Percentiles rank a stretch among this genome's conserved stretches.
phyloP scores from a whole-genome alignment of 64 coral and sea anemone species.

The Acropora tenuis region DNA sequence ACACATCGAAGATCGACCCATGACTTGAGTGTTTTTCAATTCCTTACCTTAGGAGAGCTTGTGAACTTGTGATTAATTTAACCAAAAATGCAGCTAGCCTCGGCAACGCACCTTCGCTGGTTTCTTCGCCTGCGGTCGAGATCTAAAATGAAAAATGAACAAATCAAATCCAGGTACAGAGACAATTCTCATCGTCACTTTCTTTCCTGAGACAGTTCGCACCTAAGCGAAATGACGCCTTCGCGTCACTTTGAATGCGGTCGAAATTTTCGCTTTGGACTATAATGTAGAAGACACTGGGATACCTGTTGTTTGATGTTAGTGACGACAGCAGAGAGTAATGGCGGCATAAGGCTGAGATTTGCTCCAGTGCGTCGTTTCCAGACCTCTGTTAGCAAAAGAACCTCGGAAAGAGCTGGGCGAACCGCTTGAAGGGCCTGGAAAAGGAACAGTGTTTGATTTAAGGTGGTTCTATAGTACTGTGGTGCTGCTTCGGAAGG shows the following conservation, averaged over 20 bases:
- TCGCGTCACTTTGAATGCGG: too few species aligned
- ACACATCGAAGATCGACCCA: too few species aligned
- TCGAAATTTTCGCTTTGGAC: too few species aligned
- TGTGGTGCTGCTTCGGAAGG: too few species aligned
- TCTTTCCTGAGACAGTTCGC: too few species aligned
- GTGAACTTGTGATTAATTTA: slow-evolving; percentile 24
- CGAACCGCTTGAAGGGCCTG: slow-evolving; percentile 28
- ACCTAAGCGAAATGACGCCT: too few species aligned
- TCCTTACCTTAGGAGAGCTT: slow-evolving; percentile 15
- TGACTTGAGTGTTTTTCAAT: background rate
- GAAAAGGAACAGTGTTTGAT: background rate
- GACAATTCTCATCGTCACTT: too few species aligned
- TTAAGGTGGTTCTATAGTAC: too few species aligned
- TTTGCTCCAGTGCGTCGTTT: background rate
- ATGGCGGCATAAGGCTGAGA: background rate
- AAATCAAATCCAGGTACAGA: background rate
- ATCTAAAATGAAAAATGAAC: background rate
- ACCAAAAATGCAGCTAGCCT: background rate
- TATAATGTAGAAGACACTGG: background rate
- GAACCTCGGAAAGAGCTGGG: slow-evolving; percentile 6
- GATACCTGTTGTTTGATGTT: slow-evolving; percentile 16
- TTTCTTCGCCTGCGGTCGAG: background rate
- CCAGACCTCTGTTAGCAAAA: slow-evolving; percentile 14
- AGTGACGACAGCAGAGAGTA: slow-evolving; percentile 1
- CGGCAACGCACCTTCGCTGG: background rate